Evolutionary conservation across 1,140 invertebrate species (phyloP).

Genomic region (Drosophila nigrodunni): DNA sequence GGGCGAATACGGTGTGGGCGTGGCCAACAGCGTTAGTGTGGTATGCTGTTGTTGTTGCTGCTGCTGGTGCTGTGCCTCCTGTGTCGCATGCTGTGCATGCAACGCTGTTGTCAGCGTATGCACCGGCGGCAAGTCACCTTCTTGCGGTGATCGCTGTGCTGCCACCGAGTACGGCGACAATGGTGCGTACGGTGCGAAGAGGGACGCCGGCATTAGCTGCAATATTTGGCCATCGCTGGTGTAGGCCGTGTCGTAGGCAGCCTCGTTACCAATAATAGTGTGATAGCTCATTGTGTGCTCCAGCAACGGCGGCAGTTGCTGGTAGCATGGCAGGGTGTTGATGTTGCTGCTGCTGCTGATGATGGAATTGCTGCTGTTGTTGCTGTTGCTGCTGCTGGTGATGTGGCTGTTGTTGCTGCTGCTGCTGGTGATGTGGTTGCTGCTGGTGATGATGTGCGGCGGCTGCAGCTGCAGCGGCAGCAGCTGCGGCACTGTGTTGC

Average conservation of each 20-base stretch:
- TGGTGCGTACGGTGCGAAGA: constrained; percentile 62
- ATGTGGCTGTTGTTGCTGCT: constrained; percentile 69
- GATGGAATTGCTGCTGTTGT: constrained; percentile 51
- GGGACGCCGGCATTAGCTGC: constrained; percentile 66
- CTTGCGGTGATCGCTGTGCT: constrained; percentile 76
- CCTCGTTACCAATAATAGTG: constrained; percentile 84
- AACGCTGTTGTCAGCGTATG: constrained; percentile 65
- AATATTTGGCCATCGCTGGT: constrained; percentile 69
- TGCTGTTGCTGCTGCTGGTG: constrained; percentile 70
- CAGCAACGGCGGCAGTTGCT: constrained; percentile 79
- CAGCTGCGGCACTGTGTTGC: constrained; percentile 35
- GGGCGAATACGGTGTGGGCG: constrained; percentile 71
- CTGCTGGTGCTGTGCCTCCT: constrained; percentile 56
- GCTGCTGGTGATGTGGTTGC: constrained; percentile 46
- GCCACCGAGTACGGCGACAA: constrained; percentile 67
- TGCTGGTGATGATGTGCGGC: constrained; percentile 75
- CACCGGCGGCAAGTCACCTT: constrained; percentile 75
- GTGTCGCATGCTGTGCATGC: constrained; percentile 49
- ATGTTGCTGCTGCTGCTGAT: constrained; percentile 66
- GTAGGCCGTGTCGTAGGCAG: constrained; percentile 33
- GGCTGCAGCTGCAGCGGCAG: constrained; percentile 46
- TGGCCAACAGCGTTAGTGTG: constrained; percentile 59
- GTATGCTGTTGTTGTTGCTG: constrained; percentile 46
- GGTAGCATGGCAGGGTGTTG: constrained; percentile 76
- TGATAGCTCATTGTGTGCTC: constrained; percentile 84